Percentiles rank a stretch among this genome's conserved stretches.
Evolutionary conservation across 1,140 invertebrate species (phyloP).

Genomic region (Conus ventricosus): DNA sequence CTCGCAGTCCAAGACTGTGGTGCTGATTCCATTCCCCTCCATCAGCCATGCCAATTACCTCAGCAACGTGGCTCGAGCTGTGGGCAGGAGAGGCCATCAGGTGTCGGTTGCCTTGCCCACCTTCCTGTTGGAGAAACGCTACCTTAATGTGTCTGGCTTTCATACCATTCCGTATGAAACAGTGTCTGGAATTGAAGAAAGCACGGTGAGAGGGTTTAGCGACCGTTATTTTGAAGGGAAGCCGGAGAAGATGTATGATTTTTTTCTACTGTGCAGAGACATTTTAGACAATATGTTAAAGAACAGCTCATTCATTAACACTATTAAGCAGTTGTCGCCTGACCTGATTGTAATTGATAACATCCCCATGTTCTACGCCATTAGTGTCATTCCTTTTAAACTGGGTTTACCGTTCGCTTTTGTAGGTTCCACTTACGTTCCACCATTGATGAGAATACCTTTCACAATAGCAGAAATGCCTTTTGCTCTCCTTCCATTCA

Average conservation of each 20-base stretch:
- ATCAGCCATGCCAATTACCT: not conserved
- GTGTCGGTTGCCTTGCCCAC: conserved; percentile 30
- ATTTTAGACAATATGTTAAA: not conserved
- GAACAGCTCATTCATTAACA: not conserved
- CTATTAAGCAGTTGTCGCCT: not conserved
- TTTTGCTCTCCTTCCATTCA: not conserved
- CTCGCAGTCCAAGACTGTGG: not conserved
- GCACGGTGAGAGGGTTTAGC: not conserved
- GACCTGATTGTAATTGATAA: not conserved
- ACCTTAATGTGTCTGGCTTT: conserved; percentile 55
- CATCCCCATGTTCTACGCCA: not conserved
- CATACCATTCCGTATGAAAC: not conserved
- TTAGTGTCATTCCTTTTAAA: not conserved
- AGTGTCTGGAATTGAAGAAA: not conserved
- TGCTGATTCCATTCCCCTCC: not conserved
- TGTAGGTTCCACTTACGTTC: not conserved
- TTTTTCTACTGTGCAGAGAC: not conserved
- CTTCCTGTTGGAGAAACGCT: conserved; percentile 58
- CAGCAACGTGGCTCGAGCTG: not conserved
- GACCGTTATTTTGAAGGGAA: not conserved
- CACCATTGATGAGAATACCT: not conserved
- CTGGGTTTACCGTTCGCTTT: not conserved
- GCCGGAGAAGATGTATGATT: not conserved
- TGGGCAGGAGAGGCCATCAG: not conserved
- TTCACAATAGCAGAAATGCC: not conserved